A percentile compares a stretch with the other conserved stretches of the same genome.
Evolutionary conservation across 2,888 invertebrate genomes (phyloP).

Genomic region (Cephalotes varians): DNA sequence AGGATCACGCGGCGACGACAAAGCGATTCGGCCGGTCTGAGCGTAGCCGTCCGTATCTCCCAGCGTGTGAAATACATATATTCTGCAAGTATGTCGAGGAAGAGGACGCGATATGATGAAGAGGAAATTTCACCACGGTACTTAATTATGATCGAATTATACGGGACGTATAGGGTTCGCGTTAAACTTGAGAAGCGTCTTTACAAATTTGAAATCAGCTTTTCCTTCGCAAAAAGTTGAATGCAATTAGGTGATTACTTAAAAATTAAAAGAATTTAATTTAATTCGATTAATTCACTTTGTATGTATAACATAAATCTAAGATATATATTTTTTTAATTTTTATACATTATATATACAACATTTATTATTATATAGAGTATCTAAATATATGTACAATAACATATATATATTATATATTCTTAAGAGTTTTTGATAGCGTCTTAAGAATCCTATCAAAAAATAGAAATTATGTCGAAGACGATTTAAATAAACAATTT

Average conservation of each 20-base stretch:
- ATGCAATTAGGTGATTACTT: neutral
- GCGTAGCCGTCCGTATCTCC: conserved; percentile 9
- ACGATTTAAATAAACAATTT: neutral
- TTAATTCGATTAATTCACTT: neutral
- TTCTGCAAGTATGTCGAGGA: conserved; percentile 4
- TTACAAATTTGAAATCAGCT: conserved; percentile 15
- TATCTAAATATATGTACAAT: no score
- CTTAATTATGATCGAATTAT: conserved; percentile 45
- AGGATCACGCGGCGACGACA: conserved; percentile 37
- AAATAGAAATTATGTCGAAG: neutral
- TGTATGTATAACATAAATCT: neutral
- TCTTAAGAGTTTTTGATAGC: neutral
- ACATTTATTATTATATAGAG: no score
- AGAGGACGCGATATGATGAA: conserved; percentile 5
- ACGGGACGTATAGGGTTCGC: neutral
- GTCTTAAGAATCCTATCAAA: neutral
- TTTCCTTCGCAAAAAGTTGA: neutral
- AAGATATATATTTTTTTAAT: neutral
- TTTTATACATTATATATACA: neutral
- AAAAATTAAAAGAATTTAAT: neutral
- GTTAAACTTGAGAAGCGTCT: conserved; percentile 5
- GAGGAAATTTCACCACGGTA: conserved; percentile 23
- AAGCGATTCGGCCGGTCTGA: conserved; percentile 39
- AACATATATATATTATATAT: neutral
- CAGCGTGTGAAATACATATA: neutral